Evolutionary conservation across 2,888 invertebrate genomes (phyloP), one percentile per base, ranked within the genome.

Genomic region (Marronus borbonicus): DNA sequence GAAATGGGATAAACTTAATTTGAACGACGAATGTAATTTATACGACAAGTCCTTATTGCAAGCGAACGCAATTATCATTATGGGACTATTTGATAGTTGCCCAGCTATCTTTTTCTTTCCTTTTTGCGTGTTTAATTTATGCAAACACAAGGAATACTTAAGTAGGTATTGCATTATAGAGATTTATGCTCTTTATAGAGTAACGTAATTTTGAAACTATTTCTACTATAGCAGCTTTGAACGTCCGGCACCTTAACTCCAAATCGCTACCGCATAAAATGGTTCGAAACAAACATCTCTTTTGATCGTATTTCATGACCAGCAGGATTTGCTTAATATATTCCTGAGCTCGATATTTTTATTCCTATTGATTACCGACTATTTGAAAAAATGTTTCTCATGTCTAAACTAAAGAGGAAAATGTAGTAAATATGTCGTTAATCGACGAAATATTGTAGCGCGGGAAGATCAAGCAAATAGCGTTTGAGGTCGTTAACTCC

Each of bases 351-450:
- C 44, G 66, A 44, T 14, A 49, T 14, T 17, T 49, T 66, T 66
- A 66, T 44, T 65, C 44, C 12, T 2, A 5, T 14, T 14, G 28
- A n/a, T 36, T 64, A n/a, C 7, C 10, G 44, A n/a, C 66, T 66
- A 49, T 49, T 31, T 12, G 66, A 20, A 44, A 44, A 49, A 66
- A 17, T 66, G n/a, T 17, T 17, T 20, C n/a, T 5, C 7, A 2
- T 49, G 20, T 20, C 17, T 8, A 20, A 44, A n/a, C 12, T 20
- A 20, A 66, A 49, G 44, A 44, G 66, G 31, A 62, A 62, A 62
- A 62, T 62, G 28, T 62, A 62, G 28, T 62, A 62, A 62, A 55
- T n/a, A 3, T 10, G 66, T 66, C 66, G 66, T 49, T 66, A 66
- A 66, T 66, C 44, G 44, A 17, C 44, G 44, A 10, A 66, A 66